Evolutionary conservation across 2,888 invertebrate species (phyloP).

Genomic region (Thelaira solivaga): DNA sequence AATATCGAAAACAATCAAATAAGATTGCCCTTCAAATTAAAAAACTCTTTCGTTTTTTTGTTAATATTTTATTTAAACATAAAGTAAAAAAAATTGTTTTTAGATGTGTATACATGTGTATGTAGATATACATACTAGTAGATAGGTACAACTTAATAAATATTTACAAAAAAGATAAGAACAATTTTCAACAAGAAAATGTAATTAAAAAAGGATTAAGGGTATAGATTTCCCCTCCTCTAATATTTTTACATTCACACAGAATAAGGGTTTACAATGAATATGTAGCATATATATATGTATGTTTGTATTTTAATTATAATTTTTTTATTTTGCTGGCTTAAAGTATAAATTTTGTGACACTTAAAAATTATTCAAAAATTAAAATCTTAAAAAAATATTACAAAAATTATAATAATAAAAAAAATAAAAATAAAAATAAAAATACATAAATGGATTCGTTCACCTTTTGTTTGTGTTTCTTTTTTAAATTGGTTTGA

Average conservation of each 20-base stretch:
- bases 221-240: slow-evolving; percentile 31
- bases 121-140: slow-evolving; percentile 64
- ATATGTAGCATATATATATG: slow-evolving; percentile 7
- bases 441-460: no score
- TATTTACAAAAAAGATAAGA: slow-evolving; percentile 70
- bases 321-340: no score
- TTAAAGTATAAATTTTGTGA: slow-evolving; percentile 21
- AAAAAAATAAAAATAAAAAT: slow-evolving; percentile 24
- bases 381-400: slow-evolving; percentile 39
- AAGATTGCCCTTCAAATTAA: no score
- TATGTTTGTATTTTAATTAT: slow-evolving; percentile 15
- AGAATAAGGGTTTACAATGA: slow-evolving; percentile 8
- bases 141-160: slow-evolving; percentile 69
- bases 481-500: no score
- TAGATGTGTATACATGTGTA: slow-evolving; percentile 63
- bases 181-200: slow-evolving; percentile 27
- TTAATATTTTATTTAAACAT: no score
- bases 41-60: no score
- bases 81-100: slow-evolving; percentile 35
- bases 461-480: no score
- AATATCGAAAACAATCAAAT: no score
- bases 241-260: neutral
- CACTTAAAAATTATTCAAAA: slow-evolving; percentile 47
- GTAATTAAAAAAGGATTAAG: slow-evolving; percentile 17
- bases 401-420: slow-evolving; percentile 18